phyloP scores from a whole-genome alignment of 2,797 vertebrate genomes.

The Labeo calbasu region DNA sequence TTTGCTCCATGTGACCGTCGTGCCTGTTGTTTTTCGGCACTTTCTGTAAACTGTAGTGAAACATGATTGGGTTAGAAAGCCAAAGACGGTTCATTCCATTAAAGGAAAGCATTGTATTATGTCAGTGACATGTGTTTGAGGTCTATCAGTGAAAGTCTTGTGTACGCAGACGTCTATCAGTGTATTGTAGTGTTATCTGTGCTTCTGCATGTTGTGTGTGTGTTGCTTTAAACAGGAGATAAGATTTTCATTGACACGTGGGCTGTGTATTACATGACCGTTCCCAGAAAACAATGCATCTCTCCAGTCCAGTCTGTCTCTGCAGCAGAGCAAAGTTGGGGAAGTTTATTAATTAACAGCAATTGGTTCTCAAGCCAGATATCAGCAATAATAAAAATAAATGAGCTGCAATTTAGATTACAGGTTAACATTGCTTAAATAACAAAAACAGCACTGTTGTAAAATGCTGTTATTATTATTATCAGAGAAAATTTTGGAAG shows the following conservation, averaged over 20 bases:
- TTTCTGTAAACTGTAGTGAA: background rate
- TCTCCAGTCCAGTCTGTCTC: background rate
- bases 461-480: background rate
- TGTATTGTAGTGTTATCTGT: constrained; percentile 17
- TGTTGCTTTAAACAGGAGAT: constrained; percentile 41
- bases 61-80: background rate
- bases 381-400: background rate
- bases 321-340: background rate
- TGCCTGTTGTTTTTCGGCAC: background rate
- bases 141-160: constrained; percentile 14
- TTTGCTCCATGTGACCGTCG: background rate
- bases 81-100: background rate
- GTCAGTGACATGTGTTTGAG: background rate
- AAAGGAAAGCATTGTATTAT: background rate
- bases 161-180: background rate
- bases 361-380: background rate
- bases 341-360: background rate
- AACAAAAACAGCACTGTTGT: background rate
- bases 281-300: background rate
- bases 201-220: background rate
- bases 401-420: background rate
- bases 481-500: background rate
- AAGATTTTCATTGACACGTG: constrained; percentile 11
- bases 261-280: background rate
- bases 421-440: background rate